phyloP scores from a whole-genome alignment of 2,113 vertebrate species.

The Oryzias celebensis region DNA sequence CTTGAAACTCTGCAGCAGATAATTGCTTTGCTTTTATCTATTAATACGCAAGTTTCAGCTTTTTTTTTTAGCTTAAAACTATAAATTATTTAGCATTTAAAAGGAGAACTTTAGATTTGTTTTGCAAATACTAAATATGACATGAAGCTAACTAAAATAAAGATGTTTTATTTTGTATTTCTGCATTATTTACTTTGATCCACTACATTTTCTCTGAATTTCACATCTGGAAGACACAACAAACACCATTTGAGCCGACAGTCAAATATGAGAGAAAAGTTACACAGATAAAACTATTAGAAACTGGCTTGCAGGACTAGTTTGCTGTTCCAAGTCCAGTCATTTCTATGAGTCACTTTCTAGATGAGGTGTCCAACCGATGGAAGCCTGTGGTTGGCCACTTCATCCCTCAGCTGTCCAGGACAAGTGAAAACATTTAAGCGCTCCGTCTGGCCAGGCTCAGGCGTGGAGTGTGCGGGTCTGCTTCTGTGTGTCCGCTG shows the following conservation, averaged over 20 bases:
- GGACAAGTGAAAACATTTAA: conserved; percentile 71
- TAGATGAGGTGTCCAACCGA: conserved; percentile 69
- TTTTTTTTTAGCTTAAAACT: no score
- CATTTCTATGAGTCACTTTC: conserved; percentile 73
- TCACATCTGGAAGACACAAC: conserved; percentile 19
- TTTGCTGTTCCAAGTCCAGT: conserved; percentile 63
- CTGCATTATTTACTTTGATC: no score
- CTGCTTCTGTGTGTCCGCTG: conserved; percentile 40
- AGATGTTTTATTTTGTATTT: no score
- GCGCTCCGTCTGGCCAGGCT: conserved; percentile 65
- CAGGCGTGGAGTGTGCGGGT: conserved; percentile 27
- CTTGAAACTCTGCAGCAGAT: no score
- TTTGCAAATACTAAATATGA: no score
- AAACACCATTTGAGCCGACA: conserved; percentile 19
- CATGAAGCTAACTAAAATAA: no score
- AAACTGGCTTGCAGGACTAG: conserved; percentile 62
- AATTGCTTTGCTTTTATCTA: no score
- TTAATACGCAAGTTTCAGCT: no score
- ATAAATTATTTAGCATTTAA: no score
- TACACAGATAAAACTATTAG: conserved; percentile 68
- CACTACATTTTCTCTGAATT: neutral
- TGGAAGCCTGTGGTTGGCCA: conserved; percentile 64
- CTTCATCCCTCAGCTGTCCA: conserved; percentile 75
- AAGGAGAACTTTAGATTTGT: no score
- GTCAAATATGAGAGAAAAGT: conserved; percentile 62